These are phyloP conservation scores for Drosophila quadrilineata DNA, from an alignment of 1,140 invertebrate species.

Conservation along the genomic window DNA sequence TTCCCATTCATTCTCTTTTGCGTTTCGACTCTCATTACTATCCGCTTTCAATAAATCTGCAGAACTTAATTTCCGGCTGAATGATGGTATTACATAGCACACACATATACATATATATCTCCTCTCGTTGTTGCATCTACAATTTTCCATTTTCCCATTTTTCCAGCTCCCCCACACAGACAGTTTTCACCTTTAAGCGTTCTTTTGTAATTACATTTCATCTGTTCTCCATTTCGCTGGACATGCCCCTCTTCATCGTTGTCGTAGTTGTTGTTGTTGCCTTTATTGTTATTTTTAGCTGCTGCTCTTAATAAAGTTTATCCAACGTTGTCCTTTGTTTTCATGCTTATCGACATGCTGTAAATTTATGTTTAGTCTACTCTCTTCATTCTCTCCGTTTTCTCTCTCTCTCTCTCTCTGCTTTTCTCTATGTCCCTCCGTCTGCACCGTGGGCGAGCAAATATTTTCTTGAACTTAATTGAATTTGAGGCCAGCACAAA, in stretches of 20 bases:
- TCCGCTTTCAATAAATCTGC: constrained; percentile 81
- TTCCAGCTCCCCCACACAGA: constrained; percentile 6
- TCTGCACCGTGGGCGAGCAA: constrained; percentile 64
- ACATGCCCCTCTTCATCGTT: constrained; percentile 4
- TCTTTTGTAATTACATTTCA: constrained; percentile 80
- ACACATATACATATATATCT: constrained; percentile 15
- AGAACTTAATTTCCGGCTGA: constrained; percentile 81
- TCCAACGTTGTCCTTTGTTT: constrained; percentile 76
- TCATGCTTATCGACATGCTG: constrained; percentile 70
- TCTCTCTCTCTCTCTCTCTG: constrained; percentile 30
- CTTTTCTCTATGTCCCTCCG: too few relatives aligned
- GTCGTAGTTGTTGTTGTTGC: not conserved
- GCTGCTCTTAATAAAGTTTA: constrained; percentile 78
- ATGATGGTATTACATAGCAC: constrained; percentile 50
- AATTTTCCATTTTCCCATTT: constrained; percentile 5
- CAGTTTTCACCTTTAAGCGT: constrained; percentile 74
- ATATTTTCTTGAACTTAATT: constrained; percentile 80
- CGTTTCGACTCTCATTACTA: constrained; percentile 73
- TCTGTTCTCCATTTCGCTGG: constrained; percentile 57
- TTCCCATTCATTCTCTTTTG: constrained; percentile 8
- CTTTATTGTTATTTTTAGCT: constrained; percentile 29
- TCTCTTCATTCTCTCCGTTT: constrained; percentile 1
- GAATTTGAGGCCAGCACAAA: constrained; percentile 63
- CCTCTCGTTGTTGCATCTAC: constrained; percentile 7
- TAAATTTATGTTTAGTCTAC: constrained; percentile 73